Base-by-base conservation (phyloP, 2,888 invertebrate species). In the Oligia fasciuncula region DNA sequence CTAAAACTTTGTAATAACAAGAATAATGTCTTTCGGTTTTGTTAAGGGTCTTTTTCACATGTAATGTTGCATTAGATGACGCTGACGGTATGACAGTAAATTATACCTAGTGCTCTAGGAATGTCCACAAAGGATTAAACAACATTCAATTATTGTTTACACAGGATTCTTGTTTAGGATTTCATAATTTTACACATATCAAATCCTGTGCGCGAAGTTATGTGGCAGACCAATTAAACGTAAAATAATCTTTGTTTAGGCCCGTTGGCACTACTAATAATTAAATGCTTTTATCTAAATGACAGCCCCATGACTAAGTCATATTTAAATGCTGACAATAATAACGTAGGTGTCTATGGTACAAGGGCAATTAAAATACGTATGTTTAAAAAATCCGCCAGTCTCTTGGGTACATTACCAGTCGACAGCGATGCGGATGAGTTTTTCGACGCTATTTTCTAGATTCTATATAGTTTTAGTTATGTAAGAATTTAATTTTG, bases 321-420 rank as follows among this genome's bases (percentile, higher is more conserved):
- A 63, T 40, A 17, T 62, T 63, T 71, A 63, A 71, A 63, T 63
- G 63, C 13, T 62, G 71, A 43, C 63, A 71, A 43, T 71, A 71
- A 71, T 71, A 60, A 40, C 17, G 40, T 71, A 71, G 35, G 65
- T 40, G 19, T 71, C 60, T 71, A 40, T 40, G 11, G 1, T n/a
- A n/a, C n/a, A 51, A 51, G 6, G 4, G 9, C 46, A 49, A 65
- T 65, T 29, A n/a, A 74, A 8, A 29, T 74, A 14, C 14, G 35
- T 54, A 46, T 0, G 11, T 49, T 49, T 46, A 11, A 2, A 13
- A 63, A 51, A 63, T 23, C 29, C 29, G 29, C 29, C 29, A 29
- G 29, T 29, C 29, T 29, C 29, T 29, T 29, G 29, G 29, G 29
- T 29, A 29, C 29, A 29, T 29, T 29, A 29, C 29, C 29, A 29